These are phyloP conservation scores for Deroplatys truncata DNA, from an alignment of 2,888 invertebrate genomes.

Conservation along the genomic window DNA sequence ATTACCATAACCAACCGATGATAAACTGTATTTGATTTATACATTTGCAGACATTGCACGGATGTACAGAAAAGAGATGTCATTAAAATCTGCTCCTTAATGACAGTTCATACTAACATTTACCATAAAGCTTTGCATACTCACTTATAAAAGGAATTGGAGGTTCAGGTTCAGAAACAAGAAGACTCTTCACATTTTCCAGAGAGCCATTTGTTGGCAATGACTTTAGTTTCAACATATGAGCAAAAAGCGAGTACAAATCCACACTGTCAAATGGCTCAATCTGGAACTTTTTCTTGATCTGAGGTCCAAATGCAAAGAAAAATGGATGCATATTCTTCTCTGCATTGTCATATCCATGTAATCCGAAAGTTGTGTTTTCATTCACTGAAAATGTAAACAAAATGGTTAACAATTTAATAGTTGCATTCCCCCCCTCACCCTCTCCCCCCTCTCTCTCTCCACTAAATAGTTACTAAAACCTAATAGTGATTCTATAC, in stretches of 20 bases:
- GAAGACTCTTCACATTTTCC: conserved; percentile 43
- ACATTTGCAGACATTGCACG: too few relatives aligned
- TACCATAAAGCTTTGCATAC: not conserved
- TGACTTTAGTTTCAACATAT: conserved; percentile 52
- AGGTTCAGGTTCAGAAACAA: conserved; percentile 32
- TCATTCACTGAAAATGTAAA: conserved; percentile 40
- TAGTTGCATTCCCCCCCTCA: too few relatives aligned
- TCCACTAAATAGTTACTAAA: too few relatives aligned
- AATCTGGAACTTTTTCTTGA: conserved; percentile 49
- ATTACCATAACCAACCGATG: too few relatives aligned
- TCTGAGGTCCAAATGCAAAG: conserved; percentile 63
- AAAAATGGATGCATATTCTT: conserved; percentile 65
- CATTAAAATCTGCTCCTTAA: too few relatives aligned
- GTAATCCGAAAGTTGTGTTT: conserved; percentile 62
- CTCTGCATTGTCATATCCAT: conserved; percentile 59
- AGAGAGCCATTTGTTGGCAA: conserved; percentile 50
- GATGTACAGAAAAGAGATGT: too few relatives aligned
- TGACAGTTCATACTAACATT: too few relatives aligned
- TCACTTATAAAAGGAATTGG: not conserved
- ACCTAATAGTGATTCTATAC: too few relatives aligned
- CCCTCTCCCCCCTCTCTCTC: too few relatives aligned
- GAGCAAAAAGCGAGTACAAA: conserved; percentile 59
- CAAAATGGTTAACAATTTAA: not conserved
- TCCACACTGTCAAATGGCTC: conserved; percentile 61
- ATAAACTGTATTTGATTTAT: too few relatives aligned